phyloP scores from a whole-genome alignment of 2,888 invertebrate species.

The Parnassius mnemosyne region DNA sequence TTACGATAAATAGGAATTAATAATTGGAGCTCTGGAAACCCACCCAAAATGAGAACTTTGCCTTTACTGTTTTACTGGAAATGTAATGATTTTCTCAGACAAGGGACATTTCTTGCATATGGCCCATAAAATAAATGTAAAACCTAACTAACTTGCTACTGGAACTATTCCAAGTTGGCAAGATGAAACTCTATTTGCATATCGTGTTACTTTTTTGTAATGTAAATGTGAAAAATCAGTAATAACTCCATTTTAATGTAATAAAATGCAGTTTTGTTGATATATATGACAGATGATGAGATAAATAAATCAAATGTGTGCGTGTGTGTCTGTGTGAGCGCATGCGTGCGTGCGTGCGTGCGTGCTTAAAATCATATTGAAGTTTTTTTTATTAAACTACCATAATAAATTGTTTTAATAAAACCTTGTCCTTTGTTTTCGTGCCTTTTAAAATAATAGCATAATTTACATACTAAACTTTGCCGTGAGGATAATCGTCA shows the following conservation, averaged over 20 bases:
- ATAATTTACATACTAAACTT: constrained; percentile 20
- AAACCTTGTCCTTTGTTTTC: constrained; percentile 8
- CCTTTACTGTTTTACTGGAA: too few relatives aligned
- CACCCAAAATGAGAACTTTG: too few relatives aligned
- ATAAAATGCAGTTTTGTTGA: too few relatives aligned
- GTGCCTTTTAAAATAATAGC: constrained; percentile 13
- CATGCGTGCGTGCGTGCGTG: too few relatives aligned
- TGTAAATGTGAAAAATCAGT: constrained; percentile 8
- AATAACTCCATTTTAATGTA: constrained; percentile 11
- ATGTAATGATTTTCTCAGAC: constrained; percentile 10
- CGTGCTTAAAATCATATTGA: too few relatives aligned
- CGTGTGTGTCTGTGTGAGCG: too few relatives aligned
- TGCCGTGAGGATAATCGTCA: constrained; percentile 12
- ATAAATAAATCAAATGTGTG: too few relatives aligned
- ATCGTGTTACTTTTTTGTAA: constrained; percentile 19
- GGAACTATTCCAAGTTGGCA: constrained; percentile 25
- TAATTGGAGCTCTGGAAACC: too few relatives aligned
- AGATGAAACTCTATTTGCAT: constrained; percentile 21
- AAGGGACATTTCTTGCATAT: constrained; percentile 12
- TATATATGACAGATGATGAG: neutral
- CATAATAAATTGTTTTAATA: neutral
- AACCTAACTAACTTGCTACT: constrained; percentile 23
- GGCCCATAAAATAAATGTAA: constrained; percentile 21
- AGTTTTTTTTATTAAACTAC: too few relatives aligned
- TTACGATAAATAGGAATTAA: too few relatives aligned